Base-by-base conservation (phyloP, 2,113 vertebrate genomes). In the Lepidothrix coronata region DNA sequence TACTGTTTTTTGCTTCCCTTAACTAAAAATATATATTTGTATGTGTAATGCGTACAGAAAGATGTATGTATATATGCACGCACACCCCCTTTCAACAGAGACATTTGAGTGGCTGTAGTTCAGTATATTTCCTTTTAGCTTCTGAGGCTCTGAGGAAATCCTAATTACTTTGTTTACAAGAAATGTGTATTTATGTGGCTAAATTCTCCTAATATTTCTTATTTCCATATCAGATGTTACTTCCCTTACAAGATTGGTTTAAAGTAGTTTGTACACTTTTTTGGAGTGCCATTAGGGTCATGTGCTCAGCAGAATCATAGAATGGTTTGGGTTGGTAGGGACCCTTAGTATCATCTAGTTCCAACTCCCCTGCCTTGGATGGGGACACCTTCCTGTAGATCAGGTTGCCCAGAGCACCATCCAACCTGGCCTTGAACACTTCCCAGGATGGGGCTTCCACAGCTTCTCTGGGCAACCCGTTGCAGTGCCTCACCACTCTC, bases 261-360 rank as follows among this genome's bases (percentile, higher is more conserved):
- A 25, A 44, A 4, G 2, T 46, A 74, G 31, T 37, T 90, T 48
- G 46, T 74, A 28, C 33, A 39, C 8, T 16, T 27, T 77, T 87
- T 65, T 78, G 8, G 48, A 65, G 23, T 61, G n/a, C 72, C 67
- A 48, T 24, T 9, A 37, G 35, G 2, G 18, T 88, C 49, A 4
- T 22, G 14, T 88, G 58, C 35, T 52, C 28, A 75, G 44, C 28
- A 78, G 61, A 57, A 28, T 71, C 35, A 31, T 55, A 17, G 22
- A 51, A 24, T 19, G 2, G 12, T 27, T 84, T 0, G 0, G 41
- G 8, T 57, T 70, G 35, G 55, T 57, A 49, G 35, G 3, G 41
- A 63, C 25, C 31, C 41, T 62, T 23, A 43, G 31, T 25, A 43
- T 62, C 25, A 5, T 55, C n/a, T 48, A 27, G 14, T 49, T 89